Base-by-base conservation (phyloP, 2,888 invertebrate species). In the Ernsta delagoae region DNA sequence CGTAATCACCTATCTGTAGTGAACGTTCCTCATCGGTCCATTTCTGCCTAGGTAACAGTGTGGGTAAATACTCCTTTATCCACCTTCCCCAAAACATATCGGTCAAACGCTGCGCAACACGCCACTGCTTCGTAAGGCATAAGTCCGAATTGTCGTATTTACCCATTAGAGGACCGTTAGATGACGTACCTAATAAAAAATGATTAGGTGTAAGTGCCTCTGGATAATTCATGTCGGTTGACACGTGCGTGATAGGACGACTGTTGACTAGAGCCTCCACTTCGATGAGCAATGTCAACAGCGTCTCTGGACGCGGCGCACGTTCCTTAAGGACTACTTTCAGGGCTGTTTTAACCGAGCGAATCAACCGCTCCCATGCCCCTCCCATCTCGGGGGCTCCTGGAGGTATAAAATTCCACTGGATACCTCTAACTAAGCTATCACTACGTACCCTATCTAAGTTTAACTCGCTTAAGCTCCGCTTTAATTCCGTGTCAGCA, bases 361-460 rank as follows among this genome's bases (percentile, higher is more conserved):
- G 50, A 8, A 50, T 16, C 4, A 68, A 16, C 39, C 69, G 70
- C 61, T 70, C 59, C 64, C 70, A 60, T 5, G 69, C 72, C 43
- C 63, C 59, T 11, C 70, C 59, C 67, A 70, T 70, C 43, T 54
- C 65, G 7, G 50, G 67, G 34, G 59, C 65, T 8, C 70, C 70
- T 34, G 59, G 63, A 16, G 65, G 62, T 59, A 69, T 48, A n/a
- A 48, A 48, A 48, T 48, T 48, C 45, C 45, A 48, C 45, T 48
- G 45, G 45, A 48, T 48, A 48, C 45, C n/a, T 48, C 45, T 48
- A 5, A 48, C 6, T 48, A 48, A 48, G 45, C 45, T n/a, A 48
- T 48, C 45, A 48, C 45, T n/a, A 5, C 45, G 45, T 5, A 48
- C n/a, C 6, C n/a, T 48, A 5, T 48, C 45, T 48, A 48, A 45